Base-by-base conservation (phyloP, 2,797 vertebrate species). In the Mormyrops attenuatus region DNA sequence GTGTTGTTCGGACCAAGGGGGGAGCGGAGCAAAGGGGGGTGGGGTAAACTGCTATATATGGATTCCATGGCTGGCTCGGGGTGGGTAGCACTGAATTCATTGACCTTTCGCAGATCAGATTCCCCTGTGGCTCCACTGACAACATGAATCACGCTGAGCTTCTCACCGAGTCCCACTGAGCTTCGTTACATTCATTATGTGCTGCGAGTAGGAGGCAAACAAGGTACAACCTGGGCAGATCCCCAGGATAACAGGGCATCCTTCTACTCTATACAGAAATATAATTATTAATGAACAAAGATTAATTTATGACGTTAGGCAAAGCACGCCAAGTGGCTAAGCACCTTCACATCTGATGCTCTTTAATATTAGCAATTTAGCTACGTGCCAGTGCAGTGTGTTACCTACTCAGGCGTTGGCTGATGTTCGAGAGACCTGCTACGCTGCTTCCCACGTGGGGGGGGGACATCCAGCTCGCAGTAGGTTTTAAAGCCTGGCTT, bases 71-170 rank as follows among this genome's bases (percentile, higher is more conserved):
- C 63, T 80, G 38, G 26, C 50, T 80, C 53, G 30, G 47, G 88
- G 15, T 49, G 17, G 50, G 50, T 73, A 41, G 49, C 88, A 49
- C 47, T 89, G 60, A 88, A 90, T 90, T 69, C 88, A 90, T 89
- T 90, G 88, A 85, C 88, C 90, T 90, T 90, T 90, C 30, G 4
- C 55, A 30, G 49, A 53, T 55, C 47, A 50, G 38, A 80, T 85
- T 69, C 77, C 69, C 55, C 87, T 52, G 73, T 38, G 38, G 55
- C 52, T 57, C 15, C 7, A 41, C 66, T 60, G 85, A 50, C 50
- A 82, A 57, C 34, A 87, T 82, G 41, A 90, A 90, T 88, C 89
- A 80, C 20, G 87, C 38, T 38, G 7, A 60, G 69, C 20, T 8
- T n/a, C 85, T 88, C 6, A 9, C 49, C 20, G 86, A 82, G 69